Evolutionary conservation across 2,888 invertebrate species (phyloP).

Genomic region (Beris morrisii): DNA sequence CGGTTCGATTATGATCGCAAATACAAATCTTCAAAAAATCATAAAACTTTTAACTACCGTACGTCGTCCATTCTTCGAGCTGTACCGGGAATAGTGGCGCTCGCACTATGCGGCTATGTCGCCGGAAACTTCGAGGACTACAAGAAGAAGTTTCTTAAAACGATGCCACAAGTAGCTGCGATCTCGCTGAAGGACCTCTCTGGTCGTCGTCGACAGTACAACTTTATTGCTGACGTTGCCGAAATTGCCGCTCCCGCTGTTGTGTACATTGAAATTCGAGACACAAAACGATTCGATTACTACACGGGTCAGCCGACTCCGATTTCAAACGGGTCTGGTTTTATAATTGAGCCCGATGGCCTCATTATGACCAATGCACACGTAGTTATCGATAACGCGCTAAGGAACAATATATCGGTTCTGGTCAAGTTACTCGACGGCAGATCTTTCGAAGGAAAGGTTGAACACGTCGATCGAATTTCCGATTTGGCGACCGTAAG

Average conservation of each 20-base stretch:
- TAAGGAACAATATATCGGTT: constrained; percentile 64
- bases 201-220: constrained; percentile 66
- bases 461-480: constrained; percentile 82
- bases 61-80: background rate
- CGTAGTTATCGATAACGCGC: constrained; percentile 75
- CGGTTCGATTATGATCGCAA: constrained; percentile 5
- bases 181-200: constrained; percentile 4
- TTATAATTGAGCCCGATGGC: constrained; percentile 86
- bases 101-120: background rate
- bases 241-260: constrained; percentile 81
- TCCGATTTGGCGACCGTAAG: constrained; percentile 87
- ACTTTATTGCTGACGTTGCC: constrained; percentile 92
- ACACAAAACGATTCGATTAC: constrained; percentile 68
- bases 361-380: constrained; percentile 93
- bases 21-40: background rate
- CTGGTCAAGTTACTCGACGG: constrained; percentile 74
- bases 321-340: constrained; percentile 87
- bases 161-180: constrained; percentile 49
- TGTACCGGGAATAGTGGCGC: background rate
- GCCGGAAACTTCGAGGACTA: background rate
- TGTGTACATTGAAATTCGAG: constrained; percentile 88
- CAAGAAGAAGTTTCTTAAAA: background rate
- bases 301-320: constrained; percentile 69
- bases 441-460: constrained; percentile 67
- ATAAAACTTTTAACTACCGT: constrained; percentile 4